phyloP scores from a whole-genome alignment of 2,888 invertebrate species.

The Eupithecia dodoneata region DNA sequence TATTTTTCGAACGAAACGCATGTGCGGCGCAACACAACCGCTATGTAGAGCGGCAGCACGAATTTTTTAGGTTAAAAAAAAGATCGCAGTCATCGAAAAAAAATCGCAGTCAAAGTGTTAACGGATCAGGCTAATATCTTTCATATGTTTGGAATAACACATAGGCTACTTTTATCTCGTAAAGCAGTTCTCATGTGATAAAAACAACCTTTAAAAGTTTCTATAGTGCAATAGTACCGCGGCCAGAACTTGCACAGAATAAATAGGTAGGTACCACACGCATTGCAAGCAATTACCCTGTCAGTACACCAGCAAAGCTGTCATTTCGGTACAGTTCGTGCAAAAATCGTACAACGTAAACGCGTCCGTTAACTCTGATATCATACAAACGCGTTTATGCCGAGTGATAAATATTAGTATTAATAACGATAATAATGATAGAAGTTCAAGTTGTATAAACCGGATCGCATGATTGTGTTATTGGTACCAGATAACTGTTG shows the following conservation, averaged over 20 bases:
- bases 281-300: constrained; percentile 41
- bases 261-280: constrained; percentile 14
- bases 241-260: not conserved
- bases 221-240: not conserved
- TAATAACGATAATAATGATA: no score
- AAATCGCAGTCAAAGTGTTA: no score
- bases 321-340: constrained; percentile 31
- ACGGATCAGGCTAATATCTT: not conserved
- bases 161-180: no score
- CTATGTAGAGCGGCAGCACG: no score
- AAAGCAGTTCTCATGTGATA: not conserved
- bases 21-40: no score
- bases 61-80: no score
- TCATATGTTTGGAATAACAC: no score
- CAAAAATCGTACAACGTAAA: constrained; percentile 29
- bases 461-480: no score
- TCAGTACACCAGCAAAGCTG: constrained; percentile 38
- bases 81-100: no score
- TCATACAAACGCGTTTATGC: constrained; percentile 1
- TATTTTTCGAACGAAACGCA: no score
- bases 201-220: not conserved
- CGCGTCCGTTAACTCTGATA: not conserved
- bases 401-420: not conserved
- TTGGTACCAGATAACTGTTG: no score
- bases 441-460: no score